A percentile compares a stretch with the other conserved stretches of the same genome.
These are phyloP conservation scores for Laticauda laticaudata DNA, from an alignment of 2,113 vertebrate genomes.

Conservation along the genomic window DNA sequence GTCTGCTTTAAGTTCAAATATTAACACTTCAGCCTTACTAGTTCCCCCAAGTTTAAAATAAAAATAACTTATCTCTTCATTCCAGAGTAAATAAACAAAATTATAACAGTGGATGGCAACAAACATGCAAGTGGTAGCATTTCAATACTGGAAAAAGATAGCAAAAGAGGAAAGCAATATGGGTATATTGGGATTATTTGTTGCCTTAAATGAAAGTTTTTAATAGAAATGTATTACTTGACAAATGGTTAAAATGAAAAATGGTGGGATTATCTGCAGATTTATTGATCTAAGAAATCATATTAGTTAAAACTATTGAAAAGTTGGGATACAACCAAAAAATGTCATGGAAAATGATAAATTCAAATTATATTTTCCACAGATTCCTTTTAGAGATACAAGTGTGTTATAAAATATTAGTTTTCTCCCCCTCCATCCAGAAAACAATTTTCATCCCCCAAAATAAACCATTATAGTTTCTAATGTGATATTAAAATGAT, in stretches of 20 bases:
- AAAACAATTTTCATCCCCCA: constrained; percentile 11
- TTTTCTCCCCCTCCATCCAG: neutral
- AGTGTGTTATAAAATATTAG: neutral
- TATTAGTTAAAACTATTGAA: neutral
- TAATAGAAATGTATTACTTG: constrained; percentile 2
- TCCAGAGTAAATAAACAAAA: neutral
- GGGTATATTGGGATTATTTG: neutral
- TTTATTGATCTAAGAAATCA: neutral
- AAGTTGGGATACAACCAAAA: neutral
- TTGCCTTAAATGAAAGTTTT: neutral
- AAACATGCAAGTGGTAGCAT: neutral
- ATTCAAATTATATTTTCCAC: neutral
- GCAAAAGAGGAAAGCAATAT: neutral
- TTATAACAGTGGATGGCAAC: neutral
- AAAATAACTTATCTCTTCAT: neutral
- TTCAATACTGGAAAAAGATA: neutral
- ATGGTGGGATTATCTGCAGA: neutral
- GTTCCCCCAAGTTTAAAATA: neutral
- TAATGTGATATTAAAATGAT: constrained; percentile 12
- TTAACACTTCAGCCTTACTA: neutral
- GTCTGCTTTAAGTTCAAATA: neutral
- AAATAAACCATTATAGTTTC: neutral
- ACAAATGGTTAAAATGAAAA: neutral
- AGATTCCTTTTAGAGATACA: neutral
- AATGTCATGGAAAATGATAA: neutral